Evolutionary conservation across 2,888 invertebrate genomes (phyloP), one percentile per base, ranked within the genome.

Genomic region (Aleiodes testaceus): DNA sequence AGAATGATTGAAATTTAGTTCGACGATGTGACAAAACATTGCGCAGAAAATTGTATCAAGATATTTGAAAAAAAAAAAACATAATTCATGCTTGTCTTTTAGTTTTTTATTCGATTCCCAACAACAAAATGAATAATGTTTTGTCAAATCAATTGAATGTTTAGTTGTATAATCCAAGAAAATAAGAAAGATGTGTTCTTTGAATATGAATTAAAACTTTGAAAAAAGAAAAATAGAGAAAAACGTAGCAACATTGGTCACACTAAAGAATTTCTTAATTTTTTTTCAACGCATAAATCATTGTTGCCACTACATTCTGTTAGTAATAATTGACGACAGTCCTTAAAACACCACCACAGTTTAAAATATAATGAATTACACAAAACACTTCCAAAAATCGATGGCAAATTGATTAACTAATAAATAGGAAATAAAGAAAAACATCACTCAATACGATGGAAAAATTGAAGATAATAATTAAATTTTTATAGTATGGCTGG

Each of bases 401-500:
- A 42, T 42, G 42, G 12, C 16, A 36, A 55, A 6, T n/a, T 59
- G 36, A 14, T 26, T 59, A 47, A 66, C 52, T 14, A 45, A 44
- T 20, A 47, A 67, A 44, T 16, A 67, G 42, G 50, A 53, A 47
- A 55, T 44, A 16, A 16, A 36, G 20, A n/a, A 55, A n/a, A 55
- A 22, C 22, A 30, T 47, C 16, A 6, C 1, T 47, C 16, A 14
- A 65, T 42, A 44, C 64, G 63, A 47, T 47, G 14, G n/a, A 50
- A 49, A 81, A 80, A 82, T 81, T 84, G 81, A 84, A 83, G 74
- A 77, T 83, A 78, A 81, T 87, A 87, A 36, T 86, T 85, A 87
- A 63, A 88, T 88, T 88, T 88, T 88, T 89, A 85, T 89, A 95
- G 95, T 95, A 93, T 92, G 95, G 94, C 92, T 96, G 97, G 97